Evolutionary conservation across 2,113 vertebrate species (phyloP), one percentile per base, ranked within the genome.

Genomic region (Mus musculus): DNA sequence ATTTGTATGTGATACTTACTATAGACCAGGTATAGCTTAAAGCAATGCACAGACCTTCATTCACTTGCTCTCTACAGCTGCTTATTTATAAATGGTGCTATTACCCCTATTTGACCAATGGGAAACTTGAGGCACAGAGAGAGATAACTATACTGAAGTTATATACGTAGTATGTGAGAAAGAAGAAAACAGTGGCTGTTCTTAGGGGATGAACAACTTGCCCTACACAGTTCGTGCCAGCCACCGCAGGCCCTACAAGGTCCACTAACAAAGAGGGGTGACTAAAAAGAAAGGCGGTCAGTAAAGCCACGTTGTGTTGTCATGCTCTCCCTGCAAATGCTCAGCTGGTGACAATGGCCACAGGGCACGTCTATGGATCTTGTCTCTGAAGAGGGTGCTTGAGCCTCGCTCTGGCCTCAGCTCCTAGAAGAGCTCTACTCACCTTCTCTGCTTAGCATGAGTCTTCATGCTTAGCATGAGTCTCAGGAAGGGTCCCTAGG

Each of bases 61-160:
- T 88, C 30, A 67, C 46, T 90, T 59, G 67, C 54, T 80, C 73
- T 42, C 90, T 65, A 84, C 13, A 76, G 17, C 19, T 56, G 49
- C 52, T 20, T 89, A 52, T 54, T 24, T 22, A 42, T 42, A 42
- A 81, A 78, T 36, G 61, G 26, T 87, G 5, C 46, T 65, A 56
- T 7, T 67, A 92, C 11, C 30, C 17, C 84, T 71, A 80, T 75
- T 93, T 91, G 73, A 95, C 75, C 88, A 65, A 88, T 81, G 90
- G 75, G 72, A 49, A 96, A 85, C 30, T 5, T 67, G 75, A 95
- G 90, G 88, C 92, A 81, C 65, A 33, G 67, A 77, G 73, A 93
- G 54, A 42, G 61, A 2, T 77, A 71, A 72, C 52, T 88, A 30
- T 30, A 85, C 59, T 52, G 42, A 56, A 0, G 46, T 30, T 39